phyloP scores from a whole-genome alignment of 2,797 vertebrate genomes.

The Cheirogaleus major region DNA sequence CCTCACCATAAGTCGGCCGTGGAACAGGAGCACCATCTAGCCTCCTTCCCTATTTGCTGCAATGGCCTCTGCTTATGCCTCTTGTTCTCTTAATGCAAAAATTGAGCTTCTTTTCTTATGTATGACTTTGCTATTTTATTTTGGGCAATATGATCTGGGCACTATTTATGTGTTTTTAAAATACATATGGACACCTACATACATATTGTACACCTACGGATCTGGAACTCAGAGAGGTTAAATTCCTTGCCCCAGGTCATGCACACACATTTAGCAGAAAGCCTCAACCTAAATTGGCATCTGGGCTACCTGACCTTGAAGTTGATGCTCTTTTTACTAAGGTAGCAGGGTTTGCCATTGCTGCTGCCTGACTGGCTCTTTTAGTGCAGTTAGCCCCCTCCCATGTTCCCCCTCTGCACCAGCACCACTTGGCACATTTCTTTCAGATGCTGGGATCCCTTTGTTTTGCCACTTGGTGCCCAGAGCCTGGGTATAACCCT shows the following conservation, averaged over 20 bases:
- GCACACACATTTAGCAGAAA: not conserved
- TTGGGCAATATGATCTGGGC: not conserved
- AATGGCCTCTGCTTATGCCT: not conserved
- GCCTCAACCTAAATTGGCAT: not conserved
- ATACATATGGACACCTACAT: too few relatives aligned
- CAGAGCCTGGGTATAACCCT: not conserved
- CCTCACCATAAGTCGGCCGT: not conserved
- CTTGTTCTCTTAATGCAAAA: not conserved
- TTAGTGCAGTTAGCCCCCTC: not conserved
- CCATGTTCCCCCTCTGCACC: not conserved
- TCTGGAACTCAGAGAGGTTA: not conserved
- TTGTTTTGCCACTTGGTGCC: not conserved
- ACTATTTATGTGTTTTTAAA: not conserved
- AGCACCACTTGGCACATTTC: not conserved
- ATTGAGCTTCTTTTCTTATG: not conserved
- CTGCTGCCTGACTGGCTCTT: not conserved
- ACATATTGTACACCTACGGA: not conserved
- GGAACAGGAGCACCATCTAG: not conserved
- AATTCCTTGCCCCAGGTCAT: not conserved
- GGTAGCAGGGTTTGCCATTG: not conserved
- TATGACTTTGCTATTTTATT: slow-evolving; percentile 21
- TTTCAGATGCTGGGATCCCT: not conserved
- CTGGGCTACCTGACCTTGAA: not conserved
- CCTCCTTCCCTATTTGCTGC: not conserved
- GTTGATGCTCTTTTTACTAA: not conserved